Evolutionary conservation across 2,888 invertebrate genomes (phyloP).

Genomic region (Melanophora roralis): DNA sequence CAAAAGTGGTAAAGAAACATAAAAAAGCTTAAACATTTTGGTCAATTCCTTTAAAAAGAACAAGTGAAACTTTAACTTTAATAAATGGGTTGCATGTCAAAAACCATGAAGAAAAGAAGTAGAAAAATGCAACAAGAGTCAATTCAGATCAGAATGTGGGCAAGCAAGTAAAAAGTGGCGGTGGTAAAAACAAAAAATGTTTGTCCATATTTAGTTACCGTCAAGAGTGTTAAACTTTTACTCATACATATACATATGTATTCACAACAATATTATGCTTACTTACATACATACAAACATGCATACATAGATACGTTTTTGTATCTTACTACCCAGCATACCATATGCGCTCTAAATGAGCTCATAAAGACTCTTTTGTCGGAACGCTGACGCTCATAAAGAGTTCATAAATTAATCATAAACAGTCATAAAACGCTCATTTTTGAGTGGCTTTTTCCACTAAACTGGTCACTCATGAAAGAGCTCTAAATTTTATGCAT

Average conservation of each 20-base stretch:
- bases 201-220: not conserved
- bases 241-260: too few species aligned
- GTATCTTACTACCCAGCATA: too few species aligned
- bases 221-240: not conserved
- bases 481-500: too few species aligned
- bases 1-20: not conserved
- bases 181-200: conserved; percentile 6
- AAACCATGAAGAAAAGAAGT: not conserved
- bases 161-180: not conserved
- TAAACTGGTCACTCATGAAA: too few species aligned
- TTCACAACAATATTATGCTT: not conserved
- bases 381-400: too few species aligned
- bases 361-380: too few species aligned
- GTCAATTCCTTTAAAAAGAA: conserved; percentile 43
- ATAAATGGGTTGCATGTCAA: conserved; percentile 58
- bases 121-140: conserved; percentile 42
- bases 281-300: too few species aligned
- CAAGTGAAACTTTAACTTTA: conserved; percentile 58
- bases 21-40: conserved; percentile 1
- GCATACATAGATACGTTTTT: not conserved
- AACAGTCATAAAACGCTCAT: too few species aligned
- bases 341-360: too few species aligned
- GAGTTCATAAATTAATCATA: not conserved
- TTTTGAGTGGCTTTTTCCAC: too few species aligned
- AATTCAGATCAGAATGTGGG: conserved; percentile 9